Evolutionary conservation across 1,140 invertebrate species (phyloP).

Genomic region (Thrips palmi): DNA sequence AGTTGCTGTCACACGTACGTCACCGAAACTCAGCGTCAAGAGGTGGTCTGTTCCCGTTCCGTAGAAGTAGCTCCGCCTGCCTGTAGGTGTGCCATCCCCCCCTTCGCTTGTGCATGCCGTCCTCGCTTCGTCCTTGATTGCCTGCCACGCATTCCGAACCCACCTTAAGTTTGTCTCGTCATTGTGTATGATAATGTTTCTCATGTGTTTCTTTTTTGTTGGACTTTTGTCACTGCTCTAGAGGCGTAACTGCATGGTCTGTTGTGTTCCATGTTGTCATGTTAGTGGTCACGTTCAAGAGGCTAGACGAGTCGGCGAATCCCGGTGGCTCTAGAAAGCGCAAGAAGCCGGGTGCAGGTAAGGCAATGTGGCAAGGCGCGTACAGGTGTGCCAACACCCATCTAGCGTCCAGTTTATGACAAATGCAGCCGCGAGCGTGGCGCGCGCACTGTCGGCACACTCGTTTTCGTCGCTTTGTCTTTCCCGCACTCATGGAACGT

Average conservation of each 20-base stretch:
- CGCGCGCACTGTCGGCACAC: too few relatives aligned
- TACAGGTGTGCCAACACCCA: not conserved
- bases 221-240: constrained; percentile 14
- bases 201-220: constrained; percentile 12
- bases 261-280: constrained; percentile 18
- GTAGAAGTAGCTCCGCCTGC: too few relatives aligned
- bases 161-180: constrained; percentile 3
- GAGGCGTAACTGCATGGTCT: too few relatives aligned
- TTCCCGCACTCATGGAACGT: too few relatives aligned
- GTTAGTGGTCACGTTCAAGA: constrained; percentile 31
- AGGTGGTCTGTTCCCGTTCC: too few relatives aligned
- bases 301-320: constrained; percentile 20
- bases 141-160: too few relatives aligned
- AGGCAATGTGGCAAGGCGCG: constrained; percentile 21
- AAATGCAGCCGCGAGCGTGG: too few relatives aligned
- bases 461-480: too few relatives aligned
- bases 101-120: too few relatives aligned
- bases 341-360: constrained; percentile 56
- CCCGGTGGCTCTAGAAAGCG: constrained; percentile 39
- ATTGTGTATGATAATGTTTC: constrained; percentile 12
- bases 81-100: too few relatives aligned
- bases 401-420: constrained; percentile 6
- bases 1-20: too few relatives aligned
- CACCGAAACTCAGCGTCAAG: too few relatives aligned
- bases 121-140: not conserved